Conservation (phyloP, 2,797 vertebrate genomes). For the Anomalospiza imberbis region DNA sequence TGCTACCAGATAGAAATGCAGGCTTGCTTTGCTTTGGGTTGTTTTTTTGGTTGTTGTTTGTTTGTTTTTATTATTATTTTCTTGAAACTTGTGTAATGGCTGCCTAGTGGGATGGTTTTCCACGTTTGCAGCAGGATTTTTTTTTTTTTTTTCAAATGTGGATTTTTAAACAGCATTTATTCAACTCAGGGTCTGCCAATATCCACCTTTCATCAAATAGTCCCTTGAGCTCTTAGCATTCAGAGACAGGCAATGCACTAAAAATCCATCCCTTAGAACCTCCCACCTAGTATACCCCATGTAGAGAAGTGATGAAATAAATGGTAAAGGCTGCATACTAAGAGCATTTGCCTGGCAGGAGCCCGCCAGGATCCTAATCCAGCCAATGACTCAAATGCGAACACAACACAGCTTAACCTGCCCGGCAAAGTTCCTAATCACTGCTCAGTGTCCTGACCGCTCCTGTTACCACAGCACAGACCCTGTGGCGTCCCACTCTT, state of each 20-base stretch:
- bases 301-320: not conserved
- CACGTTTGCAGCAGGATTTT: not conserved
- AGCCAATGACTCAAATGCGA: not conserved
- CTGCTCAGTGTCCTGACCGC: not conserved
- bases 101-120: not conserved
- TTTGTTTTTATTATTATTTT: too few relatives aligned
- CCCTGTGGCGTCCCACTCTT: not conserved
- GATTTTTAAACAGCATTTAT: not conserved
- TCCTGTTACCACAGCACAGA: not conserved
- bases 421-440: not conserved
- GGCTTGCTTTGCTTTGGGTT: not conserved
- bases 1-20: not conserved
- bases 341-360: not conserved
- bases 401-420: not conserved
- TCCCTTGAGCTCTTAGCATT: not conserved
- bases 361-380: accelerated
- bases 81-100: not conserved
- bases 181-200: not conserved
- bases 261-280: not conserved
- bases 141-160: not conserved
- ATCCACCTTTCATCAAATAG: not conserved
- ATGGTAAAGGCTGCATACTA: not conserved
- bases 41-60: too few relatives aligned
- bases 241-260: not conserved
- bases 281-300: not conserved